Percentiles rank a stretch among this genome's conserved stretches.
These are phyloP conservation scores for Cetonia aurata DNA, from an alignment of 2,888 invertebrate genomes.

Conservation along the genomic window DNA sequence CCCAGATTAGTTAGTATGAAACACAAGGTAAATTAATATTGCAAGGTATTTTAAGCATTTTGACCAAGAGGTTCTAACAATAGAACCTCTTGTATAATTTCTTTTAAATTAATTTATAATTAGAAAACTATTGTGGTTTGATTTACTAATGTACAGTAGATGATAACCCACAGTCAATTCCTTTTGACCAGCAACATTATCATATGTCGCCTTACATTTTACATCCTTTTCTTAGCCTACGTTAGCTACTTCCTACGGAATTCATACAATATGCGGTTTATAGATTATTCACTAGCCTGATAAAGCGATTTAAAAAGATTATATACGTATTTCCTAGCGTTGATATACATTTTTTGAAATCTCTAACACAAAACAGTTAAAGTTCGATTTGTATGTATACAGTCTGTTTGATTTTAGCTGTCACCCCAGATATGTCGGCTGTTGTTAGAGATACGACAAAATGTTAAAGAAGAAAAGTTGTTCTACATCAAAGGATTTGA, in stretches of 20 bases:
- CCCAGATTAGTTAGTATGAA: too few species aligned
- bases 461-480: too few species aligned
- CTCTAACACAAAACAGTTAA: background rate
- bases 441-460: too few species aligned
- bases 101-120: slow-evolving; percentile 5
- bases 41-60: too few species aligned
- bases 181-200: slow-evolving; percentile 21
- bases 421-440: too few species aligned
- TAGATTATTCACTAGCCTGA: slow-evolving; percentile 31
- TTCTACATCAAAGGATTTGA: too few species aligned
- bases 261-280: slow-evolving; percentile 34
- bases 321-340: slow-evolving; percentile 2
- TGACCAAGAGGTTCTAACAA: too few species aligned
- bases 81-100: background rate
- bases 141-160: slow-evolving; percentile 14
- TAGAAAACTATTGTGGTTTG: slow-evolving; percentile 13
- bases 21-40: too few species aligned
- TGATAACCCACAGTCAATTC: slow-evolving; percentile 14
- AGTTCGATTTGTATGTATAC: too few species aligned
- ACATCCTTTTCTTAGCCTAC: slow-evolving; percentile 28
- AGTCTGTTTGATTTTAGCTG: too few species aligned
- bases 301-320: slow-evolving; percentile 37
- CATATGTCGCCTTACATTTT: slow-evolving; percentile 23
- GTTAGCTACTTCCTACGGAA: slow-evolving; percentile 37
- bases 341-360: slow-evolving; percentile 7